Base-by-base conservation (phyloP, 2,113 vertebrate species). In the Ibidorhyncha struthersii region DNA sequence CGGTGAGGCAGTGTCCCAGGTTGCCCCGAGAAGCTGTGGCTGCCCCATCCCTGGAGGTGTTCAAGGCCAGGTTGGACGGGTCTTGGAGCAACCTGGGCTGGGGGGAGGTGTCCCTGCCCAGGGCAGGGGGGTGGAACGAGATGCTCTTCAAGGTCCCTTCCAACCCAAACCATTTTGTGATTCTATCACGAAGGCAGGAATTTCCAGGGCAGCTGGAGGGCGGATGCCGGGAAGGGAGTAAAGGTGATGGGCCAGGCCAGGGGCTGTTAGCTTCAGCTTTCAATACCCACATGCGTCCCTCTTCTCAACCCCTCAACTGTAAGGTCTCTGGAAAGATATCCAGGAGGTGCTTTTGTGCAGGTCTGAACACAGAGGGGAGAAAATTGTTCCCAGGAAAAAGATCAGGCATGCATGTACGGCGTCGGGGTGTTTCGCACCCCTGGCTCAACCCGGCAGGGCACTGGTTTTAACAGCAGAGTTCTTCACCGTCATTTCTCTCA, bases 371-470 rank as follows among this genome's bases (percentile, higher is more conserved):
- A n/a, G 8, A 66, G 10, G 11, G 15, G 38, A 26, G 43, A 53
- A 69, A 53, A n/a, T 3, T 8, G 19, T 30, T 56, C 32, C 34
- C 14, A 30, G 34, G 27, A 45, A 59, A 18, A 66, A 38, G 26
- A 56, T 36, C 36, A 11, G 26, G 27, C 14, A 9, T 1, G 8
- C 14, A 4, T 0, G 0, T 6, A 4, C 1, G 20, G 27, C 1
- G 9, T 11, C 9, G 1, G 58, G 14, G 62, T 21, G 16, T 22
- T 40, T 9, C 3, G 2, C 20, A 6, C 26, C 58, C 22, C 65
- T 4, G 13, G 13, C 16, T 41, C 55, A 49, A 26, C 6, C 20
- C 1, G 8, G 9, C 29, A 11, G 2, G 6, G 15, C 19, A 8
- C 8, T 6, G 15, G 25, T 15, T 70, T 34, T 58, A 77, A 40